phyloP scores from a whole-genome alignment of 2,797 vertebrate species.

The Chiroxiphia lanceolata region DNA sequence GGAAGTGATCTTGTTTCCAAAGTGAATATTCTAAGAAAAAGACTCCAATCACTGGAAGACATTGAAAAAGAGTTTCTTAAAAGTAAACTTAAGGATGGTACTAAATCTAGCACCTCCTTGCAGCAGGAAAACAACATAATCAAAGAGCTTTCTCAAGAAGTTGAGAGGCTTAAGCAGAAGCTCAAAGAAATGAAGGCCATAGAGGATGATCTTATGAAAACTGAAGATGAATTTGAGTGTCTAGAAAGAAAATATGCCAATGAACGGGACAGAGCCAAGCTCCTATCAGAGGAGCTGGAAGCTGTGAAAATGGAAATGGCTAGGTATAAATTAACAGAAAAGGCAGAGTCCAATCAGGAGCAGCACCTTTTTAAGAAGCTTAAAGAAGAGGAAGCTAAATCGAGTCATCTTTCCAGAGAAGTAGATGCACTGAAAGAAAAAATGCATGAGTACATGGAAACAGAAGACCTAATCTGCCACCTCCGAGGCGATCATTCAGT shows the following conservation, averaged over 20 bases:
- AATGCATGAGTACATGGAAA: constrained; percentile 92
- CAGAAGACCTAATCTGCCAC: constrained; percentile 89
- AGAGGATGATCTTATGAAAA: constrained; percentile 90
- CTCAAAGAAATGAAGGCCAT: constrained; percentile 92
- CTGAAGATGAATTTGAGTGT: constrained; percentile 88
- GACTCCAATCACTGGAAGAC: constrained; percentile 90
- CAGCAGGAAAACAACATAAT: constrained; percentile 97
- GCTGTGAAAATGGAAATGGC: constrained; percentile 87
- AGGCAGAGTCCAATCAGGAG: constrained; percentile 90
- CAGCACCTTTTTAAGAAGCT: constrained; percentile 88
- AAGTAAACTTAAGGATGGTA: constrained; percentile 87
- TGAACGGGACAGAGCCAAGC: constrained; percentile 86
- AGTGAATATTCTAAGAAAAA: constrained; percentile 89
- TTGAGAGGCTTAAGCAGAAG: constrained; percentile 88
- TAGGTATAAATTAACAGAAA: constrained; percentile 91
- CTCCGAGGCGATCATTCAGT: constrained; percentile 88
- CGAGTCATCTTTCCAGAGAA: constrained; percentile 89
- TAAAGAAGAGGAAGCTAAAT: constrained; percentile 93
- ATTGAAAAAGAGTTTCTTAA: constrained; percentile 89
- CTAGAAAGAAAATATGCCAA: constrained; percentile 86
- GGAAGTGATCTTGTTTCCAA: constrained; percentile 89
- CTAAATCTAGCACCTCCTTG: constrained; percentile 80
- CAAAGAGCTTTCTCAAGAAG: constrained; percentile 93
- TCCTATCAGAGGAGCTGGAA: constrained; percentile 89
- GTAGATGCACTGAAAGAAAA: constrained; percentile 93